Conservation (phyloP, 2,888 invertebrate genomes). For the Agrotis ipsilon region DNA sequence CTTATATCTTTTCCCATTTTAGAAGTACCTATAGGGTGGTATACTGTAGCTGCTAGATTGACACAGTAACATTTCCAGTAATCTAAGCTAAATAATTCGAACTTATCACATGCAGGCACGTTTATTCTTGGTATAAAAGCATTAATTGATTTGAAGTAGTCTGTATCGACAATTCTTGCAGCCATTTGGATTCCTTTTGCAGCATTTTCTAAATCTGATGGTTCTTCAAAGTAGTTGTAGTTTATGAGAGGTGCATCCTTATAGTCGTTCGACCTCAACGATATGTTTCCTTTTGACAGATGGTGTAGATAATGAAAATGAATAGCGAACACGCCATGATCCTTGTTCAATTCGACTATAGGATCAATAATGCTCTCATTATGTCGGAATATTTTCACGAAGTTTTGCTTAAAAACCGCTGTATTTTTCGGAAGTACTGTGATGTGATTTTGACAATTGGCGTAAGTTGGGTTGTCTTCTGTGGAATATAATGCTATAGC, state of each 20-base stretch:
- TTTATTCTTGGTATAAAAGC: slow-evolving; percentile 48
- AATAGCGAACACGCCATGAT: slow-evolving; percentile 29
- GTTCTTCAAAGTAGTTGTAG: slow-evolving; percentile 45
- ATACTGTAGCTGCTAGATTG: slow-evolving; percentile 84
- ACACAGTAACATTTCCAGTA: slow-evolving; percentile 47
- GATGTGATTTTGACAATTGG: slow-evolving; percentile 38
- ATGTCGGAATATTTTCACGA: slow-evolving; percentile 19
- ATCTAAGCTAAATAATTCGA: slow-evolving; percentile 53
- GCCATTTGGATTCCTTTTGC: slow-evolving; percentile 41
- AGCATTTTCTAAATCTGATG: slow-evolving; percentile 41
- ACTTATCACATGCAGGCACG: slow-evolving; percentile 45
- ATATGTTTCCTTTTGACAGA: slow-evolving; percentile 50
- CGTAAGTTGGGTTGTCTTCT: slow-evolving; percentile 26
- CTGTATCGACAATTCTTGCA: slow-evolving; percentile 38
- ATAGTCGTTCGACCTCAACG: slow-evolving; percentile 20
- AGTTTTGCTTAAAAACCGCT: slow-evolving; percentile 5
- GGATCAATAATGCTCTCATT: slow-evolving; percentile 35
- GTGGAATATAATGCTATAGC: slow-evolving; percentile 45
- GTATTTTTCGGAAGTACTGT: slow-evolving; percentile 33
- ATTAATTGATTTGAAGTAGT: slow-evolving; percentile 43
- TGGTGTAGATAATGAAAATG: slow-evolving; percentile 46
- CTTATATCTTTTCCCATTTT: slow-evolving; percentile 89
- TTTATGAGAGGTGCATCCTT: slow-evolving; percentile 39
- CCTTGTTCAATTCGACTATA: slow-evolving; percentile 27
- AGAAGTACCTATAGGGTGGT: slow-evolving; percentile 91